Evolutionary conservation across 2,113 vertebrate species (phyloP).

Genomic region (Malurus melanocephalus): DNA sequence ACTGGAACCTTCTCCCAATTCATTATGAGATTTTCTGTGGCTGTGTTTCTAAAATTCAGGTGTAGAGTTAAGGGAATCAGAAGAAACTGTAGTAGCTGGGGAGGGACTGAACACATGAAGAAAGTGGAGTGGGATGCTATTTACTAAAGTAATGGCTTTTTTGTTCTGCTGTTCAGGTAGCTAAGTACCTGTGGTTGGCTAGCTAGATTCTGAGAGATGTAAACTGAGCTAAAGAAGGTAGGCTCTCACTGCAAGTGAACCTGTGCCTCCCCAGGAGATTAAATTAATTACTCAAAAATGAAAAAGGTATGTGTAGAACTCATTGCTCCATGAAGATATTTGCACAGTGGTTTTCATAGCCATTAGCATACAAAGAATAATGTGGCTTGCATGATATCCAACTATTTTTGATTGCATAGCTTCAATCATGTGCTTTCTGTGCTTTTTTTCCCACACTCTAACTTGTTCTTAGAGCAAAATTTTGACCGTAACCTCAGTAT

Average conservation of each 20-base stretch:
- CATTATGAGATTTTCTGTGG: background rate
- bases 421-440: background rate
- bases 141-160: background rate
- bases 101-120: background rate
- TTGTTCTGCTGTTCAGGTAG: background rate
- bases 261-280: background rate
- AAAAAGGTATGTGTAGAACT: background rate
- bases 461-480: background rate
- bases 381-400: background rate
- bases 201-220: background rate
- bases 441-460: background rate
- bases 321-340: background rate
- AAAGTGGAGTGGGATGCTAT: background rate
- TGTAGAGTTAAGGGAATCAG: background rate
- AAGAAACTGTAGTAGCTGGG: background rate
- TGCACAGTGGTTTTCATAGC: background rate
- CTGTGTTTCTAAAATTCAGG: slow-evolving; percentile 3
- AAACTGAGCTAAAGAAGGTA: background rate
- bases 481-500: background rate
- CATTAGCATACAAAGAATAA: background rate
- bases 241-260: background rate
- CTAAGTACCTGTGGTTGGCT: background rate
- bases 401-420: background rate
- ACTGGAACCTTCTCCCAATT: background rate
- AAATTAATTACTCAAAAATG: background rate